Evolutionary conservation across 2,888 invertebrate genomes (phyloP).

Genomic region (Temnothorax unifasciatus): DNA sequence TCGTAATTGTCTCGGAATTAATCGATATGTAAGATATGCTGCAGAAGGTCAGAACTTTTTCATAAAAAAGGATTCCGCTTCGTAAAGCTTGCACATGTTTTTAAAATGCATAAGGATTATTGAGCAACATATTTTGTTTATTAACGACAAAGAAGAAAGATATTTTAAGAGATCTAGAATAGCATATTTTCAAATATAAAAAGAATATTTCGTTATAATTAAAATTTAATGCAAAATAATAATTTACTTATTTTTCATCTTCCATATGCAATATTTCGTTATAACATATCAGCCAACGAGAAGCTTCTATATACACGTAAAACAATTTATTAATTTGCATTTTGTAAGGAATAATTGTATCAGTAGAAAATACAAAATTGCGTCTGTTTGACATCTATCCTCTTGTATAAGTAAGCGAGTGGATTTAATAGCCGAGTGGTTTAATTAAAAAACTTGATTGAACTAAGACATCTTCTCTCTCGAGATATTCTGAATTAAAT

Average conservation of each 20-base stretch:
- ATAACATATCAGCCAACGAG: background rate
- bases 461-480: background rate
- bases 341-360: background rate
- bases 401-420: constrained; percentile 14
- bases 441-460: background rate
- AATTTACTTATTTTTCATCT: background rate
- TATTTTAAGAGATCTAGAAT: background rate
- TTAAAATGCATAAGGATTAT: background rate
- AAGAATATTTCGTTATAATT: background rate
- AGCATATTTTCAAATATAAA: background rate
- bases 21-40: constrained; percentile 6
- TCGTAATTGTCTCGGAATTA: constrained; percentile 12
- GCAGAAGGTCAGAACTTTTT: background rate
- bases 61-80: background rate
- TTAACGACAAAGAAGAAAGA: background rate
- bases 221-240: background rate
- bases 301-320: background rate
- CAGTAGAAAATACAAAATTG: constrained; percentile 1
- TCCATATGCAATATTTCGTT: background rate
- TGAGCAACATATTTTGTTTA: background rate
- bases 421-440: constrained; percentile 28
- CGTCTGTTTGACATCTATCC: constrained; percentile 15
- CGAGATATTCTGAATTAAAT: background rate
- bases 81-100: background rate
- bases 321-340: background rate